A percentile compares a stretch with the other conserved stretches of the same genome.
Evolutionary conservation across 2,797 vertebrate genomes (phyloP).

Genomic region (Pipistrellus kuhlii): DNA sequence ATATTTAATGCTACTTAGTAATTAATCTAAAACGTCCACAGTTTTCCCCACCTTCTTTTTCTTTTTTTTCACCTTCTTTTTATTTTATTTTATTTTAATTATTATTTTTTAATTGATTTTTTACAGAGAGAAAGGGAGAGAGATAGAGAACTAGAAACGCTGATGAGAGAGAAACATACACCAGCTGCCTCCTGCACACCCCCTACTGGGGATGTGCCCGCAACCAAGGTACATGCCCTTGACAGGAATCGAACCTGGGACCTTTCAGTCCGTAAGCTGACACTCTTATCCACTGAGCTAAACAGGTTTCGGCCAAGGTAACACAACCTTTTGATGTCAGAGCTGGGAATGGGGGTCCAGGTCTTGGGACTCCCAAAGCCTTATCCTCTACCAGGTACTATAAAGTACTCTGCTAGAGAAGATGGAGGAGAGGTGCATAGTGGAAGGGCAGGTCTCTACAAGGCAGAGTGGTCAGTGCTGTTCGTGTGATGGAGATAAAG

Average conservation of each 20-base stretch:
- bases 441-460: neutral
- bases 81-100: too few species aligned
- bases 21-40: slow-evolving; percentile 51
- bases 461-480: neutral
- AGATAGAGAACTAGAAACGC: too few species aligned
- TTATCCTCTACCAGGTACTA: neutral
- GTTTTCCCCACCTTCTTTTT: neutral
- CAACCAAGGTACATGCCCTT: too few species aligned
- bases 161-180: too few species aligned
- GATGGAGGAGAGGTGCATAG: neutral
- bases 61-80: neutral
- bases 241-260: too few species aligned
- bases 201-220: too few species aligned
- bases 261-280: too few species aligned
- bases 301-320: neutral
- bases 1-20: slow-evolving; percentile 14
- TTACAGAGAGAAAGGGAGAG: too few species aligned
- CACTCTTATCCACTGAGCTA: too few species aligned
- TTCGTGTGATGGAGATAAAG: neutral
- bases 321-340: slow-evolving; percentile 24
- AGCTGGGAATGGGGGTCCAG: neutral
- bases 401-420: neutral
- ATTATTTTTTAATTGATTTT: too few species aligned
- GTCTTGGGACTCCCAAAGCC: neutral
- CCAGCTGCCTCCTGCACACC: too few species aligned